These are phyloP conservation scores for Saccostrea echinata DNA, from an alignment of 1,140 invertebrate genomes.

Conservation along the genomic window DNA sequence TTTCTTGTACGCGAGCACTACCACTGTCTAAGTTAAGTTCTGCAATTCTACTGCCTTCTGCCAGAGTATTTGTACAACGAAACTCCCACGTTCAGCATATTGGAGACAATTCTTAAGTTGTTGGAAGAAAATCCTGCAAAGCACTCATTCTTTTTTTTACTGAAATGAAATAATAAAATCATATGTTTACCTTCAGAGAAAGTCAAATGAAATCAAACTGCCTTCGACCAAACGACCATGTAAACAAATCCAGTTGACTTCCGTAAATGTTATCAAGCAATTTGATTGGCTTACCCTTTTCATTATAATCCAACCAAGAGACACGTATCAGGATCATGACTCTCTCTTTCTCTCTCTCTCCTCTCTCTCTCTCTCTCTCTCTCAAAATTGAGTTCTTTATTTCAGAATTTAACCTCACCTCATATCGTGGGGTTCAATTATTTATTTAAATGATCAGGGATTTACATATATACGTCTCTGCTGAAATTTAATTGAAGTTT, in stretches of 20 bases:
- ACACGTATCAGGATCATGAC: not conserved
- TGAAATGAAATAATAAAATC: not conserved
- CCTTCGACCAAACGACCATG: conserved; percentile 8
- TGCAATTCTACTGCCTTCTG: too few relatives aligned
- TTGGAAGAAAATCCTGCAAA: not conserved
- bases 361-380: conserved; percentile 35
- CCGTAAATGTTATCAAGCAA: not conserved
- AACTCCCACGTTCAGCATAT: not conserved
- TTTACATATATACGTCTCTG: too few relatives aligned
- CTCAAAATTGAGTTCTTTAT: too few relatives aligned
- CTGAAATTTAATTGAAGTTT: too few relatives aligned
- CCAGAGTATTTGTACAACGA: too few relatives aligned
- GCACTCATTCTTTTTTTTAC: not conserved
- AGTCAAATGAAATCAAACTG: not conserved
- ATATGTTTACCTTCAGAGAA: not conserved
- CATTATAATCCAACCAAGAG: not conserved
- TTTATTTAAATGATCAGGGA: too few relatives aligned
- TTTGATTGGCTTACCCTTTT: not conserved
- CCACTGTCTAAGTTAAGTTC: too few relatives aligned
- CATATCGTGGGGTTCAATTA: too few relatives aligned
- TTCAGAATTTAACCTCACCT: too few relatives aligned
- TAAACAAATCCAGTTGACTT: conserved; percentile 3
- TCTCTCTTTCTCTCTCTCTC: not conserved
- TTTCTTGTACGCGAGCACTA: too few relatives aligned
- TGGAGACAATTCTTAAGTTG: not conserved